Conservation (phyloP, 2,113 vertebrate genomes). For the Sciurus niger region DNA sequence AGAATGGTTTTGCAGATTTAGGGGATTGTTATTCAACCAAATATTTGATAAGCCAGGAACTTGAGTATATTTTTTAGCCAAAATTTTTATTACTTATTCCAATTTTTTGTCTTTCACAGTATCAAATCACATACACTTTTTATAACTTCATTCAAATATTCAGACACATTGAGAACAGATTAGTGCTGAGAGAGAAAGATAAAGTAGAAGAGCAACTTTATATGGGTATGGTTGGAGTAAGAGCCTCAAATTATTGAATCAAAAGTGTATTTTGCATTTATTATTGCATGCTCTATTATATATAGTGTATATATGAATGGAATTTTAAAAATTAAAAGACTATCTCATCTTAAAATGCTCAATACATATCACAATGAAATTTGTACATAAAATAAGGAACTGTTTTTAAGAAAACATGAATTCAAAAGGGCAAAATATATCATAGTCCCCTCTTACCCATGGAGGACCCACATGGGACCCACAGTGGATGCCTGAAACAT, state of each 20-base stretch:
- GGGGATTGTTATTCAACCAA: background rate
- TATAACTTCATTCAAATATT: background rate
- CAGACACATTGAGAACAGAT: background rate
- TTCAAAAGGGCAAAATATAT: background rate
- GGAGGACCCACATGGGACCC: background rate
- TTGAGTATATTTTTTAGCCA: background rate
- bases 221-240: background rate
- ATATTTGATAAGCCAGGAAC: background rate
- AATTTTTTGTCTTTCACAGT: background rate
- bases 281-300: background rate
- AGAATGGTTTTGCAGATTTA: background rate
- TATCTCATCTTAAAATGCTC: background rate
- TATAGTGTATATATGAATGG: background rate
- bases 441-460: no score
- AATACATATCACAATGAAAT: background rate
- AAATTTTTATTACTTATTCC: background rate
- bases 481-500: background rate
- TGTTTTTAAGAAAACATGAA: background rate
- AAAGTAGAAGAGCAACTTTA: background rate
- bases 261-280: background rate
- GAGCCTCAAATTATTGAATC: background rate
- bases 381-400: background rate
- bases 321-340: slow-evolving; percentile 9
- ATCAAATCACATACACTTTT: background rate
- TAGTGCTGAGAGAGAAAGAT: background rate